Evolutionary conservation across 2,113 vertebrate species (phyloP).

Genomic region (Hemicordylus capensis): DNA sequence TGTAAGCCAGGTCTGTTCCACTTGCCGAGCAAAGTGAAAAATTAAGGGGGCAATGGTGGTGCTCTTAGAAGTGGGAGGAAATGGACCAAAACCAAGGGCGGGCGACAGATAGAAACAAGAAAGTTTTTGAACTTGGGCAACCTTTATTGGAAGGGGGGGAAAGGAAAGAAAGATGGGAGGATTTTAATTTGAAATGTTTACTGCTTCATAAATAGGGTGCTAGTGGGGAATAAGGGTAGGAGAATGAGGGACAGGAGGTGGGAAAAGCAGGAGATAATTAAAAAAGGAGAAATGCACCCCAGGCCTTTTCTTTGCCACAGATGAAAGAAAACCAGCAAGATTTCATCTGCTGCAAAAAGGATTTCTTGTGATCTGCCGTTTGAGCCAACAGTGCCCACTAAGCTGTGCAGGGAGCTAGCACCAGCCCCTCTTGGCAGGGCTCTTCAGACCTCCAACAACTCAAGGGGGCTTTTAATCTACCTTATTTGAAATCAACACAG

Average conservation of each 20-base stretch:
- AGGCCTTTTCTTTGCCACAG: background rate
- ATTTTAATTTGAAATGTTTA: background rate
- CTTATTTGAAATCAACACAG: background rate
- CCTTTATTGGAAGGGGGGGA: background rate
- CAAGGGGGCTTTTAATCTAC: background rate
- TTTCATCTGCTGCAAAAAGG: background rate
- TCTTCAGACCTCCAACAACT: background rate
- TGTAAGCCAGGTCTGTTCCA: conserved; percentile 60
- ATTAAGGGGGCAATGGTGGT: background rate
- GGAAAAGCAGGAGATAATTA: background rate
- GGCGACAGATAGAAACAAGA: conserved; percentile 21
- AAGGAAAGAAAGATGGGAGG: too few relatives aligned
- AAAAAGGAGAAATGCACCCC: background rate
- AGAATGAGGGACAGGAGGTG: background rate
- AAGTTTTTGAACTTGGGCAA: conserved; percentile 23
- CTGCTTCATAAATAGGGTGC: background rate
- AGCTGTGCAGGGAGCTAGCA: background rate
- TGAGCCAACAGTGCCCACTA: background rate
- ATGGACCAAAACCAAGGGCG: conserved; percentile 20
- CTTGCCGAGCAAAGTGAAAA: conserved; percentile 40
- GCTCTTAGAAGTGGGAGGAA: conserved; percentile 50
- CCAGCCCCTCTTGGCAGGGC: background rate
- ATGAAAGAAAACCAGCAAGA: background rate
- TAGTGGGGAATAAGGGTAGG: background rate
- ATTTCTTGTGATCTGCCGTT: background rate